Base-by-base conservation (phyloP, 2,888 invertebrate species). In the Drosophila mulleri region DNA sequence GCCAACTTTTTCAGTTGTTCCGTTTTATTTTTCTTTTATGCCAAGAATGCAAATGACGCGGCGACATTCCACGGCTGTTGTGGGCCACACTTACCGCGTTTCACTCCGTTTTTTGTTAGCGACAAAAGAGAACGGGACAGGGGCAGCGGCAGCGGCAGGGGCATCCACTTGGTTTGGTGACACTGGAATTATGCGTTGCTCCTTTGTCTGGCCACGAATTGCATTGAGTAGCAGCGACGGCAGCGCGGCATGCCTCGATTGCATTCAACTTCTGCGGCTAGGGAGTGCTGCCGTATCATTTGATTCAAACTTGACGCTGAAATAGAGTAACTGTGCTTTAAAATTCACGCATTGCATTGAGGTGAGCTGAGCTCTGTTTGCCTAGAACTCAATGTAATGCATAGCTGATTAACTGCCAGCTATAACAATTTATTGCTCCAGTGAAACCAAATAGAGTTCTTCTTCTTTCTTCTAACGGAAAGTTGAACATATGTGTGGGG, bases 1-100 rank as follows among this genome's bases (percentile, higher is more conserved):
- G 82, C 72, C 82, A 82, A 77, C 75, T 67, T 41, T 50, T 32
- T 32, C 32, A 32, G 32, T 32, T 32, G 9, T 50, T 5, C 48
- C 29, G 29, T 50, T 50, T 32, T 50, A 44, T 44, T 64, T 45
- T 20, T 47, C 59, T 41, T 56, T 35, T 70, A 67, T 83, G 87
- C 84, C 87, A 89, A 89, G 88, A 85, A 85, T 85, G 84, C 75
- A 85, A 89, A 89, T 84, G 88, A 82, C 84, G 87, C 70, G 73
- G 58, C 68, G 76, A 42, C 67, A 23, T 62, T 64, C 48, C 50
- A 53, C 41, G 26, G 23, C 47, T 70, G 42, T 47, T 70, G 42
- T 67, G 66, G 60, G 71, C 80, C 60, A 75, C 80, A 79, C 65
- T 50, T 50, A 50, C 18, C 62, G 58, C 62, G 58, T 69, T 69